A percentile compares a stretch with the other conserved stretches of the same genome.
Conservation (phyloP, 2,797 vertebrate species). For the Percopsis omiscomaycus region DNA sequence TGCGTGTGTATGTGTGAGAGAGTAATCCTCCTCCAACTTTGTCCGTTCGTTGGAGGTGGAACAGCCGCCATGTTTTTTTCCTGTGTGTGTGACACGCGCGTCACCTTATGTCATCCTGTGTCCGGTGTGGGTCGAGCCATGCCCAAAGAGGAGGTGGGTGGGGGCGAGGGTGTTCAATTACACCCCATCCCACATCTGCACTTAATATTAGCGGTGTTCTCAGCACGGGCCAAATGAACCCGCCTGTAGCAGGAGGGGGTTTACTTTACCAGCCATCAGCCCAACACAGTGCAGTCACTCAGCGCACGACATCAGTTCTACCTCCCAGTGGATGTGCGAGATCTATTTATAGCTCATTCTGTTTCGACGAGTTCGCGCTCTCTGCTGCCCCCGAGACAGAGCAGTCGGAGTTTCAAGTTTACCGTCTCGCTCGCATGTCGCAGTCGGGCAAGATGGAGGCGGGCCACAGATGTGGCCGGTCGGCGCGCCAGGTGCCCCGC, state of each 20-base stretch:
- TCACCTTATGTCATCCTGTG: slow-evolving; percentile 17
- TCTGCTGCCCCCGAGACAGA: slow-evolving; percentile 67
- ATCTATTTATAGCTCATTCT: slow-evolving; percentile 84
- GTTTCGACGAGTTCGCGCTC: slow-evolving; percentile 79
- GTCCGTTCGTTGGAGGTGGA: not conserved
- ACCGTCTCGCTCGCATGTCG: slow-evolving; percentile 38
- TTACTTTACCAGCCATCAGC: not conserved
- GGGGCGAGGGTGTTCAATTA: not conserved
- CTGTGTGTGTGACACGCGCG: not conserved
- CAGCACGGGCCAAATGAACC: slow-evolving; percentile 8
- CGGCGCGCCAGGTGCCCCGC: not conserved
- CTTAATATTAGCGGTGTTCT: too few species aligned
- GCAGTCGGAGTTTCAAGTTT: slow-evolving; percentile 47
- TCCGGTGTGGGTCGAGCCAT: not conserved
- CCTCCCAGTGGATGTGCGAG: slow-evolving; percentile 68
- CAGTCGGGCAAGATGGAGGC: slow-evolving; percentile 14
- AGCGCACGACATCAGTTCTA: slow-evolving; percentile 45
- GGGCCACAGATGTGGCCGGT: not conserved
- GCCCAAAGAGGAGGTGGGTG: slow-evolving; percentile 23
- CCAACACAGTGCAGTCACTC: slow-evolving; percentile 20
- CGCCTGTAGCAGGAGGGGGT: not conserved
- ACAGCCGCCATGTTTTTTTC: not conserved
- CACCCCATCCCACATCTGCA: too few species aligned
- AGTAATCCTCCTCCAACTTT: not conserved
- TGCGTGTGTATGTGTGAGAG: slow-evolving; percentile 30